Evolutionary conservation across 2,797 vertebrate genomes (phyloP).

Genomic region (Vultur gryphus): DNA sequence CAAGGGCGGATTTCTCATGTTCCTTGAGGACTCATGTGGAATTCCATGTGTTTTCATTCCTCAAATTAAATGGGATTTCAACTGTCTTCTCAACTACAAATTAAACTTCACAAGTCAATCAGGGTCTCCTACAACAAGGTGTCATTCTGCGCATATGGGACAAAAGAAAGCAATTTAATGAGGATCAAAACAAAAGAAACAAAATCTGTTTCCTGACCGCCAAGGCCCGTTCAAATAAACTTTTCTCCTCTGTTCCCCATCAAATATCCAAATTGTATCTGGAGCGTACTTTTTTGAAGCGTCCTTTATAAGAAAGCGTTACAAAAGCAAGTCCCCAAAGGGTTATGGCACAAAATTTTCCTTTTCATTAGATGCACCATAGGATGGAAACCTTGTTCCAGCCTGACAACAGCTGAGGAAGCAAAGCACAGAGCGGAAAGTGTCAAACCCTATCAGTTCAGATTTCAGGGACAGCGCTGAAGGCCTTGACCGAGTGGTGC

Average conservation of each 20-base stretch:
- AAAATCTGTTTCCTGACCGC: background rate
- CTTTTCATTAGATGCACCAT: background rate
- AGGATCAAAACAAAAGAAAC: background rate
- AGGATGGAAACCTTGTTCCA: background rate
- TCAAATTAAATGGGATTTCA: background rate
- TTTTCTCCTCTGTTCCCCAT: background rate
- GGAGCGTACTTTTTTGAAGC: background rate
- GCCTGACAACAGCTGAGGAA: background rate
- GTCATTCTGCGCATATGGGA: background rate
- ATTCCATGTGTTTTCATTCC: background rate
- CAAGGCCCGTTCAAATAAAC: rapidly evolving
- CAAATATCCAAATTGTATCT: background rate
- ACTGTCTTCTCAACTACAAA: background rate
- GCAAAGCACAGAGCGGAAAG: background rate
- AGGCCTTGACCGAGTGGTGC: rapidly evolving
- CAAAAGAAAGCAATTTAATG: background rate
- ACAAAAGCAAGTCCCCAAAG: background rate
- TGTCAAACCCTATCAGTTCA: background rate
- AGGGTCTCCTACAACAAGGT: background rate
- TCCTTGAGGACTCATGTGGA: background rate
- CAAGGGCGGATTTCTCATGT: background rate
- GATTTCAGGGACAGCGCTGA: background rate
- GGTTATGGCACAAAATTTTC: background rate
- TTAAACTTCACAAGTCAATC: background rate
- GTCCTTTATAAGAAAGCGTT: rapidly evolving